Evolutionary conservation across 2,113 vertebrate genomes (phyloP), one percentile per base, ranked within the genome.

Genomic region (Microtus ochrogaster): DNA sequence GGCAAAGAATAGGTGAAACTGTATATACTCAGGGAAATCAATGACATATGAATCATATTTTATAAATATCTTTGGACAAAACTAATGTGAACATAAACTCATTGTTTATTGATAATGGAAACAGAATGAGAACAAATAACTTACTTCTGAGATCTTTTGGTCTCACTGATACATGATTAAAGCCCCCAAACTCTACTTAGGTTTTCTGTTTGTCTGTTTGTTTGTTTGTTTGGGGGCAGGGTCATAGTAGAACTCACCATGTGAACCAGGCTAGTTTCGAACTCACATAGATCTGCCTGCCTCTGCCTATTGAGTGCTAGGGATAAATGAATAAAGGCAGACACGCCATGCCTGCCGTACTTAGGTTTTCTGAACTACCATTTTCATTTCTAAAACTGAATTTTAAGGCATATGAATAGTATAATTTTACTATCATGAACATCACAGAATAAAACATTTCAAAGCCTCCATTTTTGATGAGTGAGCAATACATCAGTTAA

Each of bases 371-470:
- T 90, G 22, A 84, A 68, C 39, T n/a, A 22, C 22, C 26, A 17
- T 55, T 92, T 90, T 83, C 33, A 91, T 47, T 95, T 87, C 13
- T 63, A 73, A 83, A 87, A 78, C 44, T 47, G 5, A 63, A 87
- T 84, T 73, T 92, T 63, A 83, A 89, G 2, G 72, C 22, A 77
- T 68, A 65, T 39, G 78, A 41, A 52, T 61, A 47, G 17, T 44
- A 9, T 83, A 86, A n/a, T 41, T 86, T 73, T 47, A 66, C 9
- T 70, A 39, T 92, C n/a, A 89, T 66, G 83, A 8, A 41, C 52
- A 19, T 52, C 39, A 22, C 41, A 65, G 72, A 78, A 91, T 4
- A 86, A 89, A 88, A 19, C 21, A 83, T 52, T 66, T 82, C 74
- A 44, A 63, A 52, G n/a, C 58, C 44, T 87, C 55, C 21, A 6